A percentile compares a stretch with the other conserved stretches of the same genome.
phyloP scores from a whole-genome alignment of 1,140 invertebrate species.

The Achroia grisella region DNA sequence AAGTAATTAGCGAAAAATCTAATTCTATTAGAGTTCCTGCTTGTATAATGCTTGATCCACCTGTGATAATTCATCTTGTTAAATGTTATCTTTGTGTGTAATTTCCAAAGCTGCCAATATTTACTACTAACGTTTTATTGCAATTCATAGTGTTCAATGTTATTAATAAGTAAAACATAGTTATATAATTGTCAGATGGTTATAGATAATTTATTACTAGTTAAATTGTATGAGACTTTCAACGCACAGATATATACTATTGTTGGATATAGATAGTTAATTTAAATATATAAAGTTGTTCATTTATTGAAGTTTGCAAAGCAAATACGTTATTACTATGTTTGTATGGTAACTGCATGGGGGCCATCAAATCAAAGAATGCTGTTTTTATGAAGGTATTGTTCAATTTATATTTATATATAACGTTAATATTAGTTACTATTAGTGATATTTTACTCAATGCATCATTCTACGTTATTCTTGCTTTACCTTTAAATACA shows the following conservation, averaged over 20 bases:
- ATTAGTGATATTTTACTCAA: too few species aligned
- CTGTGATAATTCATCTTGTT: constrained; percentile 63
- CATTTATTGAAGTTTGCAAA: constrained; percentile 7
- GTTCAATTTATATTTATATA: constrained; percentile 1
- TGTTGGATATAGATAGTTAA: constrained; percentile 22
- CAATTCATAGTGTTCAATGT: constrained; percentile 38
- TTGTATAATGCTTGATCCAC: constrained; percentile 59
- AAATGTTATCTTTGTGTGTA: constrained; percentile 41
- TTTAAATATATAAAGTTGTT: constrained; percentile 11
- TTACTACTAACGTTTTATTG: constrained; percentile 22
- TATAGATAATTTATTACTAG: constrained; percentile 2
- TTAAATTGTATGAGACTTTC: constrained; percentile 2
- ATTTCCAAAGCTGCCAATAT: constrained; percentile 42
- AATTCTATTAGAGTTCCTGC: constrained; percentile 62
- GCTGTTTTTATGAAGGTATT: constrained; percentile 58
- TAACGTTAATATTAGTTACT: too few species aligned
- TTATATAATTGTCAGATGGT: constrained; percentile 4
- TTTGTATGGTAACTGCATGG: constrained; percentile 48
- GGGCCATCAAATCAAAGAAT: constrained; percentile 64
- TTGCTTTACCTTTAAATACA: too few species aligned
- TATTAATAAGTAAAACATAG: constrained; percentile 9
- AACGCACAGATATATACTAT: constrained; percentile 15
- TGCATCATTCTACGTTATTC: too few species aligned
- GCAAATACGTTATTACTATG: constrained; percentile 24
- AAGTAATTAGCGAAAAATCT: constrained; percentile 23